A percentile compares a stretch with the other conserved stretches of the same genome.
These are phyloP conservation scores for Zosterops hypoxanthus DNA, from an alignment of 2,113 vertebrate genomes.

Conservation along the genomic window DNA sequence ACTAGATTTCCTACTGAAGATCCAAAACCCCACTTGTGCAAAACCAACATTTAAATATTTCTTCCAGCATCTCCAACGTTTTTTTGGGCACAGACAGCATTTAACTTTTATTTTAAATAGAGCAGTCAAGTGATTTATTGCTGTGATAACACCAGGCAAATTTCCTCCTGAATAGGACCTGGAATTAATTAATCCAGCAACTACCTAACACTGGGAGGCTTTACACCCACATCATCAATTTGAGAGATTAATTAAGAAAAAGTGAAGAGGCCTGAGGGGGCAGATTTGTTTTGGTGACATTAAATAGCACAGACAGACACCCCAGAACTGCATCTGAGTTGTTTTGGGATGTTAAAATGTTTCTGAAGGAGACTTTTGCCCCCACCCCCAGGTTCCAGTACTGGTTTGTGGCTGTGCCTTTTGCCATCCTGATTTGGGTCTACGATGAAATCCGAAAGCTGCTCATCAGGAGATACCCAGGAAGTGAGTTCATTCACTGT, in stretches of 20 bases:
- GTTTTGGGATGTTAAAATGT: no score
- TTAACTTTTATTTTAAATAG: neutral
- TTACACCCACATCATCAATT: neutral
- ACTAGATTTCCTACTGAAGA: neutral
- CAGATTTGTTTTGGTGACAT: neutral
- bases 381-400: slow-evolving; percentile 73
- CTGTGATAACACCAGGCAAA: neutral
- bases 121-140: neutral
- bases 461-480: slow-evolving; percentile 78
- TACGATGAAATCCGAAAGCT: slow-evolving; percentile 81
- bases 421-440: slow-evolving; percentile 79
- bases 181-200: neutral
- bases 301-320: neutral
- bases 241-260: neutral
- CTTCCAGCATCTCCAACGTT: neutral
- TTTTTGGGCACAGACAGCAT: neutral
- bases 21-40: neutral
- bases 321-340: neutral
- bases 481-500: slow-evolving; percentile 69
- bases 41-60: neutral
- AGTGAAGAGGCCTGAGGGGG: no score
- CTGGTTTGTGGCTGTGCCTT: slow-evolving; percentile 77
- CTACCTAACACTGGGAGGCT: neutral
- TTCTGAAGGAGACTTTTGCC: neutral
- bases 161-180: neutral